Evolutionary conservation across 1,140 invertebrate species (phyloP).

Genomic region (Plectrocnemia conspersa): DNA sequence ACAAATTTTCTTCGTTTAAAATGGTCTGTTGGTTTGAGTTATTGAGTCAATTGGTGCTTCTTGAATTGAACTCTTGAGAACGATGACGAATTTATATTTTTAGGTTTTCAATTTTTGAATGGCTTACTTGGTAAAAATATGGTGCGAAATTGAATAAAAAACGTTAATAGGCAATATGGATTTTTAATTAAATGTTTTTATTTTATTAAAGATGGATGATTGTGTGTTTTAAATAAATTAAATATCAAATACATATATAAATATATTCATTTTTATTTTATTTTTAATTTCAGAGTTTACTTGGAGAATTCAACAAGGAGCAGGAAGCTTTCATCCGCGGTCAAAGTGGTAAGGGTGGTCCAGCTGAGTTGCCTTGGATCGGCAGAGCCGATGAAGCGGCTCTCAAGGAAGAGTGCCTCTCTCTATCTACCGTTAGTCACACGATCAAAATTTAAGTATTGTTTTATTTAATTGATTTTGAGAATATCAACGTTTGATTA

Average conservation of each 20-base stretch:
- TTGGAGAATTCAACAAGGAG: slow-evolving; percentile 94
- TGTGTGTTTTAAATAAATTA: no score
- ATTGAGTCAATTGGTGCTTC: no score
- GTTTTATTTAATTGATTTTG: neutral
- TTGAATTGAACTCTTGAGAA: no score
- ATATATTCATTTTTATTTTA: slow-evolving; percentile 29
- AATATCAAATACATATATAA: neutral
- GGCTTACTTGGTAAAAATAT: no score
- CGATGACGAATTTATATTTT: no score
- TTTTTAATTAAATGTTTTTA: no score
- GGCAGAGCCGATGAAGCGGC: slow-evolving; percentile 83
- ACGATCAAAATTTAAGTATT: neutral
- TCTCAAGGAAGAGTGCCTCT: slow-evolving; percentile 91
- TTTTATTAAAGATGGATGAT: no score
- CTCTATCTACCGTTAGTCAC: slow-evolving; percentile 75
- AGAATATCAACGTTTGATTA: slow-evolving; percentile 30
- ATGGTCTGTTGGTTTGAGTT: no score
- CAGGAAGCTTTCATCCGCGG: slow-evolving; percentile 91
- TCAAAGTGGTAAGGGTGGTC: slow-evolving; percentile 66
- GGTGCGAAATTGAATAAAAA: no score
- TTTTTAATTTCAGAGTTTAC: slow-evolving; percentile 75
- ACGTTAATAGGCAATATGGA: no score
- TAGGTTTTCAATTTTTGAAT: no score
- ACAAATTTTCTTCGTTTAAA: no score
- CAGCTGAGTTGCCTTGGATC: slow-evolving; percentile 85